Conservation (phyloP, 1,140 invertebrate genomes). For the Sesamia nonagrioides region DNA sequence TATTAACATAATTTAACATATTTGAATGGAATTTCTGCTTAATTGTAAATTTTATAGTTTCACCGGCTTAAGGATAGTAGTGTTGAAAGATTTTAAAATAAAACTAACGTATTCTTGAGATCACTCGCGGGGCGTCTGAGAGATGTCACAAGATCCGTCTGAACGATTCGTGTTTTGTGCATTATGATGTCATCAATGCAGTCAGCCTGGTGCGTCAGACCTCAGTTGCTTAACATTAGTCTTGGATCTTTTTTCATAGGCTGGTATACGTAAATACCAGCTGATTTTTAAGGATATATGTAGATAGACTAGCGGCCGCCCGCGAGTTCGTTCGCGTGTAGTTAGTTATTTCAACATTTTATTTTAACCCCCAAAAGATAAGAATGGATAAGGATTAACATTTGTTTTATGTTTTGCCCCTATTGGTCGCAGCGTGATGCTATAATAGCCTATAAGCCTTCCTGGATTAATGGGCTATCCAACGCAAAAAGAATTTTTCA, state of each 20-base stretch:
- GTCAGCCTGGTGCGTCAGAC: neutral
- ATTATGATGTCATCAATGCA: conserved; percentile 16
- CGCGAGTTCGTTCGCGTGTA: no score
- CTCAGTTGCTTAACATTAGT: neutral
- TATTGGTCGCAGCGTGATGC: no score
- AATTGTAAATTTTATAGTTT: neutral
- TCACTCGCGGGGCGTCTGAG: neutral
- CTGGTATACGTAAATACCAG: neutral
- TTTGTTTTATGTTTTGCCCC: no score
- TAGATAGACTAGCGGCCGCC: no score
- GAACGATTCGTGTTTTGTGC: neutral
- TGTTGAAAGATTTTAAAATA: conserved; percentile 25
- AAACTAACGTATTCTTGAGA: conserved; percentile 17
- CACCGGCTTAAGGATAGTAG: neutral
- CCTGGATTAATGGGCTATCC: no score
- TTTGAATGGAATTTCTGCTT: neutral
- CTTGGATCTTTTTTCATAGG: neutral
- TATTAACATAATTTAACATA: conserved; percentile 21
- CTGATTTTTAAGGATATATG: no score
- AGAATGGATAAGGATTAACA: no score
- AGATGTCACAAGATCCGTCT: conserved; percentile 4
- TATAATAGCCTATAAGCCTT: no score
- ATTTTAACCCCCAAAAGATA: no score
- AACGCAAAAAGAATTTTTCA: no score
- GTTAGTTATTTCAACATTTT: no score